Base-by-base conservation (phyloP, 1,140 invertebrate genomes). In the Aphidius ervi region DNA sequence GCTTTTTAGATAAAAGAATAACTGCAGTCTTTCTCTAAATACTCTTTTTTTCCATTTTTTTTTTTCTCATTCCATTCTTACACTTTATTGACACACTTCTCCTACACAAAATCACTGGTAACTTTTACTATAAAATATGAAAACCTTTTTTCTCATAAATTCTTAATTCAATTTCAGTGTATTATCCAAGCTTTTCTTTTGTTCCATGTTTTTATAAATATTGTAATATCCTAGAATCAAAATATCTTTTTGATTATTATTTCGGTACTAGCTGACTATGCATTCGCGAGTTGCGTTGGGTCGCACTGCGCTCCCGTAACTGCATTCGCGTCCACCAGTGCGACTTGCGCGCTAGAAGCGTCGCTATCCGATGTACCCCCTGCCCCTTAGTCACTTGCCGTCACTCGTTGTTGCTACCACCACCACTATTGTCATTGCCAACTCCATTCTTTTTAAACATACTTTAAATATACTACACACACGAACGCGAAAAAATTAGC, bases 271-370 rank as follows among this genome's bases (percentile, higher is more conserved):
- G 68, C 69, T 71, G 71, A 69, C 74, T 74, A 73, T 75, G 73
- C 75, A 74, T 76, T 74, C 71, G 69, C 68, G 72, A 72, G 74
- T 74, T 78, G 77, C 74, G 75, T 77, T 77, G 72, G 74, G 76
- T 78, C 78, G 76, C 78, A 76, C 76, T 80, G 78, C 78, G 77
- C 78, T 79, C 77, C 77, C 78, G 78, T 80, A 80, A 80, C 78
- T 80, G 78, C 77, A 80, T 79, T 75, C 76, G 74, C 73, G 75
- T 75, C 72, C 65, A 65, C 67, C 66, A 70, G 72, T 65, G 68
- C 72, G 74, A 71, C 75, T 72, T 74, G 71, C 74, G 75, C 76
- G 74, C 75, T 74, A 70, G 67, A 66, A 75, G 73, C 76, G 73
- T 71, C 73, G 74, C 74, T 74, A 75, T 72, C 74, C 70, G 68